Evolutionary conservation across 2,888 invertebrate genomes (phyloP), one percentile per base, ranked within the genome.

Genomic region (Urechis unicinctus): DNA sequence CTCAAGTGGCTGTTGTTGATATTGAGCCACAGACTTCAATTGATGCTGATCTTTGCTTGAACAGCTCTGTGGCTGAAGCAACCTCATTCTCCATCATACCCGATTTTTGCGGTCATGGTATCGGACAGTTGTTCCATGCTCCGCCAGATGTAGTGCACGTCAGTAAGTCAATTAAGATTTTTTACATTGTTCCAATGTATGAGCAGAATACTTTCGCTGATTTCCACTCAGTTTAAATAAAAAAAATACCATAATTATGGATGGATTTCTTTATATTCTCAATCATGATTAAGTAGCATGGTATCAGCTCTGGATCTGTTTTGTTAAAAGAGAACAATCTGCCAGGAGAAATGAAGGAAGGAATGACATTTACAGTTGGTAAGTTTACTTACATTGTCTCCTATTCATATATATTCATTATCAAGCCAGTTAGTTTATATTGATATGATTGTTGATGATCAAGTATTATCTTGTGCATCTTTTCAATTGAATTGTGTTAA

Each of bases 291-390:
- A n/a, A n/a, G n/a, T n/a, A n/a, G n/a, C n/a, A n/a, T n/a, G n/a
- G n/a, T n/a, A n/a, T n/a, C n/a, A n/a, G n/a, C n/a, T n/a, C n/a
- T n/a, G n/a, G n/a, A n/a, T n/a, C n/a, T n/a, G n/a, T 26, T 52
- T 17, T 36, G 13, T 31, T 59, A 53, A 6, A 44, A 60, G 61
- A 29, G 5, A 62, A 63, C 56, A 60, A 65, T 42, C 61, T 59
- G 22, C 36, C 61, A 56, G 65, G 59, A 57, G 49, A 57, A 3
- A 93, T 94, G 93, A 73, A 82, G 65, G 78, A 87, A 2, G 92
- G 92, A n/a, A 93, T 93, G 89, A 89, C 89, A 0, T 95, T 96
- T 71, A 96, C 95, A 0, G 89, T 96, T 52, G 79, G 79, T 78
- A 66, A 58, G 59, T 57, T 22, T 29, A 25, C 9, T 0, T 30